Base-by-base conservation (phyloP, 2,113 vertebrate species). In the Eublepharis macularius region DNA sequence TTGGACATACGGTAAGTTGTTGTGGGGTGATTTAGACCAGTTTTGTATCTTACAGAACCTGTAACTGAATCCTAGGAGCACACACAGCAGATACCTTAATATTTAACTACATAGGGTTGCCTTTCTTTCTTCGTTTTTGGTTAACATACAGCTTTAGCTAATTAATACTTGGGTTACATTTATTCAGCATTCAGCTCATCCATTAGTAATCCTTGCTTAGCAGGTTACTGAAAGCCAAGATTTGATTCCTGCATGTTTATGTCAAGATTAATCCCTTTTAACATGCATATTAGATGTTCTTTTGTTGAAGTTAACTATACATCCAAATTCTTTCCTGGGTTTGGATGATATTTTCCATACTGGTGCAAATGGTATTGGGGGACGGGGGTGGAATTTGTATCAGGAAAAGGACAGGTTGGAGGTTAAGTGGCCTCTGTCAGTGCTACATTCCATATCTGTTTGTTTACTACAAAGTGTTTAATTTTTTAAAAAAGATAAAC, bases 31-130 rank as follows among this genome's bases (percentile, higher is more conserved):
- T 93, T 91, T 92, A 93, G 94, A 92, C 63, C 81, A 89, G 81
- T 91, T 68, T 19, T 36, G 60, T 63, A 63, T 39, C 13, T 32
- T 82, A 93, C n/a, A 87, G 90, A 89, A 81, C 87, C 78, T 81
- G 93, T 93, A 95, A 92, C 65, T 72, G 91, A 92, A 92, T 90
- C 90, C 92, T 88, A 91, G 75, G 82, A 76, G 81, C 74, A 89
- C 83, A 79, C 84, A 92, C 89, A 94, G 81, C 74, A 88, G 82
- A 74, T 72, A 87, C 84, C 88, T 94, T 92, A 93, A 92, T 89
- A 90, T 94, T 94, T 91, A 91, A 94, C 87, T 81, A 94, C 89
- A 85, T 91, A 90, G 82, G 90, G 86, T 93, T 94, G 93, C 91
- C 89, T 94, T 91, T 76, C 92, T 93, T 91, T 72, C 51, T 88